Evolutionary conservation across 1,140 invertebrate species (phyloP).

Genomic region (Drosophila pseudoobscura): DNA sequence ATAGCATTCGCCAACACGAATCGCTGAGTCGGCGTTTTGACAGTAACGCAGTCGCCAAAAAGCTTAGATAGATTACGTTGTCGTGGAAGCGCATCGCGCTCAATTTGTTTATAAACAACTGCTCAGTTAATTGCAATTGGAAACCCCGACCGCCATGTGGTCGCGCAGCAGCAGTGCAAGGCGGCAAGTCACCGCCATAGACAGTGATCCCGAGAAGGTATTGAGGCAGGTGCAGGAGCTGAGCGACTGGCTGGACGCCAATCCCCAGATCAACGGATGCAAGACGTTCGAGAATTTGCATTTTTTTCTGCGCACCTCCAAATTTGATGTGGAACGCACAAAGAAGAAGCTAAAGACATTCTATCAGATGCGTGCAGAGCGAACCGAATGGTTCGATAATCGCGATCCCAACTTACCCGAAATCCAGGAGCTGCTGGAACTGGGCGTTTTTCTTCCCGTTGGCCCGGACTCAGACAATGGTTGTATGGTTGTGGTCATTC

Average conservation of each 20-base stretch:
- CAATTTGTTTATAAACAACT: constrained; percentile 43
- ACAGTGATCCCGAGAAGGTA: constrained; percentile 39
- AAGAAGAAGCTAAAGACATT: constrained; percentile 86
- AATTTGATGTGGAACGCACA: constrained; percentile 85
- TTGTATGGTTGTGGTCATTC: constrained; percentile 85
- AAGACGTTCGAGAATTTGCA: constrained; percentile 85
- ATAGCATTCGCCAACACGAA: constrained; percentile 16
- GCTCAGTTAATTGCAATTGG: constrained; percentile 15
- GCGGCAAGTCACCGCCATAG: constrained; percentile 15
- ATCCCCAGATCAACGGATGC: constrained; percentile 77
- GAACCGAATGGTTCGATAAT: constrained; percentile 86
- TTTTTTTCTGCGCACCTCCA: constrained; percentile 86
- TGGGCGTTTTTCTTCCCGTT: constrained; percentile 87
- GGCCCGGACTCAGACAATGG: constrained; percentile 84
- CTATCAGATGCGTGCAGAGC: constrained; percentile 84
- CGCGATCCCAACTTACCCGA: constrained; percentile 85
- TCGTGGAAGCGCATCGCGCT: constrained; percentile 2
- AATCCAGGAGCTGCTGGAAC: constrained; percentile 85
- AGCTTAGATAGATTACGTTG: constrained; percentile 33
- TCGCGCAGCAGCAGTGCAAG: constrained; percentile 25
- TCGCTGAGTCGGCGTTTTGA: constrained; percentile 22
- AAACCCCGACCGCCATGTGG: constrained; percentile 39
- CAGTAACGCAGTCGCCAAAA: constrained; percentile 2
- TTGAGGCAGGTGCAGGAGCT: constrained; percentile 62
- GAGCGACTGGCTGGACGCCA: constrained; percentile 66